Evolutionary conservation across 2,888 invertebrate species (phyloP).

Genomic region (Baccha elongata): DNA sequence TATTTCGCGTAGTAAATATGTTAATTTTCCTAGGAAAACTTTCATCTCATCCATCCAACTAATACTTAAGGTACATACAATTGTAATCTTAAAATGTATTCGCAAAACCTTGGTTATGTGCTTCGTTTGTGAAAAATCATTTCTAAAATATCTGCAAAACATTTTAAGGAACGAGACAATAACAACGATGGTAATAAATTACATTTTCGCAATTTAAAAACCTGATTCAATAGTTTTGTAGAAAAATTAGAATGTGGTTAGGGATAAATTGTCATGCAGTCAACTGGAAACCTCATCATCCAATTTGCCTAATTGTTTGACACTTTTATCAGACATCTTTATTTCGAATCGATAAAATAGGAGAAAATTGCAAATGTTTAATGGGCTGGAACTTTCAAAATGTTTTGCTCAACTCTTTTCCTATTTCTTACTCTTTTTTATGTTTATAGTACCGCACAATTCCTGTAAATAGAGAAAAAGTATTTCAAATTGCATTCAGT

Average conservation of each 20-base stretch:
- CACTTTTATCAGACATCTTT: conserved; percentile 25
- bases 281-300: conserved; percentile 33
- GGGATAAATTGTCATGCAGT: conserved; percentile 7
- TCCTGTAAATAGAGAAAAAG: neutral
- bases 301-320: conserved; percentile 60
- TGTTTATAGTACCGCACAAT: neutral
- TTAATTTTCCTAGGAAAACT: too few relatives aligned
- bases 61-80: too few relatives aligned
- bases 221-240: conserved; percentile 8
- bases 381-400: neutral
- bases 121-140: too few relatives aligned
- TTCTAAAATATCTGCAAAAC: too few relatives aligned
- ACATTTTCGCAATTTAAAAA: conserved; percentile 24
- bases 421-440: neutral
- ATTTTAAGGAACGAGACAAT: too few relatives aligned
- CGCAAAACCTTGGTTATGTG: too few relatives aligned
- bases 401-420: neutral
- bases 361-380: neutral
- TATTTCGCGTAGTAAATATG: too few relatives aligned
- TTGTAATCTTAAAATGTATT: too few relatives aligned
- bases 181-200: conserved; percentile 45
- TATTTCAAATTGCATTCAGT: neutral
- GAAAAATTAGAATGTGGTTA: neutral
- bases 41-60: too few relatives aligned
- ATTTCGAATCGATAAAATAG: neutral